A percentile compares a stretch with the other conserved stretches of the same genome.
These are phyloP conservation scores for Stramonita haemastoma DNA, from an alignment of 2,888 invertebrate species.

Conservation along the genomic window DNA sequence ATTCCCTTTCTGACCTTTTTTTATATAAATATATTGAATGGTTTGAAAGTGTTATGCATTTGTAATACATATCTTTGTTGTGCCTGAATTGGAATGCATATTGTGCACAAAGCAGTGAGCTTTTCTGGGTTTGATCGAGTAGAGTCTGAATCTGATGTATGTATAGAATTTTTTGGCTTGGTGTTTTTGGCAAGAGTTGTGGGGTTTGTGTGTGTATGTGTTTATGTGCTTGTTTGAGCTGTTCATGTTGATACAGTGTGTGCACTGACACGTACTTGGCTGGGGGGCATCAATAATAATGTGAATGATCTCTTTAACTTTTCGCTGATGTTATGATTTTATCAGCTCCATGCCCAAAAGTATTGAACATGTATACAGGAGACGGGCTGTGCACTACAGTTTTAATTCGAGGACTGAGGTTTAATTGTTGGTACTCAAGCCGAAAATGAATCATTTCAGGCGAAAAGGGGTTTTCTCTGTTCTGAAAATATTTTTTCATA, in stretches of 20 bases:
- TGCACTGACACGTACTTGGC: not conserved
- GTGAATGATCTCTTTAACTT: too few species aligned
- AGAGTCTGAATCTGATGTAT: not conserved
- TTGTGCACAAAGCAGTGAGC: not conserved
- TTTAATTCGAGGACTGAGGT: too few species aligned
- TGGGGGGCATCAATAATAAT: too few species aligned
- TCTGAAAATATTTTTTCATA: too few species aligned
- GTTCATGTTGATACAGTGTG: not conserved
- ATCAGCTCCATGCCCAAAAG: too few species aligned
- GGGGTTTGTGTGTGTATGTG: too few species aligned
- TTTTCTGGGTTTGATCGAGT: slow-evolving; percentile 21
- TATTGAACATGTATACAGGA: too few species aligned
- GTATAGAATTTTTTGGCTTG: slow-evolving; percentile 7
- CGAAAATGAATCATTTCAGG: too few species aligned
- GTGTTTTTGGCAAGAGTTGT: slow-evolving; percentile 33
- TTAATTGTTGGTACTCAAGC: too few species aligned
- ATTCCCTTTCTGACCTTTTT: not conserved
- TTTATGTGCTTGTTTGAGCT: slow-evolving; percentile 3
- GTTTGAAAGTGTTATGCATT: slow-evolving; percentile 14
- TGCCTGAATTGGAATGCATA: slow-evolving; percentile 20
- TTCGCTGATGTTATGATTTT: too few species aligned
- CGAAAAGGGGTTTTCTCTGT: too few species aligned
- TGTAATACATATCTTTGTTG: not conserved
- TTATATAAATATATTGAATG: not conserved
- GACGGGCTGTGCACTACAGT: too few species aligned